A percentile compares a stretch with the other conserved stretches of the same genome.
Conservation (phyloP, 2,113 vertebrate species). For the Hypomesus transpacificus region DNA sequence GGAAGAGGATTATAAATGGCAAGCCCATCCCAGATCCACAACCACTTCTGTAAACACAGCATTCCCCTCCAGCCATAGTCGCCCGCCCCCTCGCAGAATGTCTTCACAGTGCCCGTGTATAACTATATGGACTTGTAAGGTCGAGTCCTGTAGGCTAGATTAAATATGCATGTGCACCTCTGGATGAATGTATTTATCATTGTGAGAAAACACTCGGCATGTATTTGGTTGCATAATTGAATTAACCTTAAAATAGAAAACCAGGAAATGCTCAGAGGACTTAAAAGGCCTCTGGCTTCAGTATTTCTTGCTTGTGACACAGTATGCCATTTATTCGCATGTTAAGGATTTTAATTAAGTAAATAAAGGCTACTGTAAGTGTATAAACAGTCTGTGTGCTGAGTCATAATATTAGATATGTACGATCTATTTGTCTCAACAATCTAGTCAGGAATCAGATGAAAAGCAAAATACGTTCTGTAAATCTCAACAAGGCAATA, state of each 20-base stretch:
- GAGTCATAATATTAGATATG: no score
- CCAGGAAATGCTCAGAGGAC: conserved; percentile 38
- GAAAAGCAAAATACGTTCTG: not conserved
- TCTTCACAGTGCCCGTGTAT: not conserved
- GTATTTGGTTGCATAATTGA: conserved; percentile 34
- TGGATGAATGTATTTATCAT: conserved; percentile 47
- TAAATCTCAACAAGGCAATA: not conserved
- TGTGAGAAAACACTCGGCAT: conserved; percentile 41
- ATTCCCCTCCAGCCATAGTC: not conserved
- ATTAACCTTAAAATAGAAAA: conserved; percentile 49
- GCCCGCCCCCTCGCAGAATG: no score
- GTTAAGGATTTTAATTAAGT: conserved; percentile 11
- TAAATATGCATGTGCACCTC: conserved; percentile 62
- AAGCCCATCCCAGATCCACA: conserved; percentile 1
- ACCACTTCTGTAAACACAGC: conserved; percentile 13
- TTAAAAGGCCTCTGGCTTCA: conserved; percentile 37
- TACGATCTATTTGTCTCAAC: no score
- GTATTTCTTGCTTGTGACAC: no score
- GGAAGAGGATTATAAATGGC: conserved; percentile 37
- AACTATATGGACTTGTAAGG: conserved; percentile 36
- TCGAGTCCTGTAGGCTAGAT: conserved; percentile 42
- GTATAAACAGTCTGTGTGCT: no score
- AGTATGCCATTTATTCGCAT: conserved; percentile 32
- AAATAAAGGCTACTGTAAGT: no score
- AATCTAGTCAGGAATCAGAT: no score